Evolutionary conservation across 2,797 vertebrate species (phyloP), one percentile per base, ranked within the genome.

Genomic region (Melanotaenia nigrans): DNA sequence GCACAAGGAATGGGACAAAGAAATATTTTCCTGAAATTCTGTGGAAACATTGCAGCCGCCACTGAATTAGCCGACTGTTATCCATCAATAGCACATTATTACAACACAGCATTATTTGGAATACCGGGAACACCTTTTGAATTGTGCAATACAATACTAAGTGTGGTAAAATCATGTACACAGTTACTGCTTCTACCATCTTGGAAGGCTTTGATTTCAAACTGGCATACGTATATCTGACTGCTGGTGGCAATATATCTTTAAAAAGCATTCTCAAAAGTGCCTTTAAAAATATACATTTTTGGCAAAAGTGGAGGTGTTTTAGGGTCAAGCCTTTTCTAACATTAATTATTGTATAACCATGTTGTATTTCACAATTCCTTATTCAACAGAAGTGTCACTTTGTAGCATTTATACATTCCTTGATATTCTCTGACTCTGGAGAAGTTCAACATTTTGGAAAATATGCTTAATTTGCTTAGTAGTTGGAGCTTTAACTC

Each of bases 331-430:
- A 60, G 13, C 16, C 11, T 20, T 54, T 20, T 49, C n/a, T 1
- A 12, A 16, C 25, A 13, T 56, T 54, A 32, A 11, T 69, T 63
- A 22, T 68, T 16, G 61, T 75, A 58, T 55, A 81, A 72, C 16
- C 45, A 74, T 53, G 54, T 77, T 62, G 61, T 32, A 62, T 75
- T 69, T 74, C 35, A 58, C 65, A 62, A 35, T 51, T 68, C 35
- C 10, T 74, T 45, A 49, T 70, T 68, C 24, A 74, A 71, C 63
- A 71, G n/a, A 75, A 64, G 57, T 73, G 56, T 84, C 56, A 8
- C 55, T 79, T 68, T 36, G 56, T 75, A 73, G 66, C 61, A 71
- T 79, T 56, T 62, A 28, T 72, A 87, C 84, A 83, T 85, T 87
- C 36, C 42, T 75, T 76, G 35, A n/a, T 59, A 24, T 38, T 58